Base-by-base conservation (phyloP, 2,797 vertebrate genomes). In the Leptodactylus fallax region DNA sequence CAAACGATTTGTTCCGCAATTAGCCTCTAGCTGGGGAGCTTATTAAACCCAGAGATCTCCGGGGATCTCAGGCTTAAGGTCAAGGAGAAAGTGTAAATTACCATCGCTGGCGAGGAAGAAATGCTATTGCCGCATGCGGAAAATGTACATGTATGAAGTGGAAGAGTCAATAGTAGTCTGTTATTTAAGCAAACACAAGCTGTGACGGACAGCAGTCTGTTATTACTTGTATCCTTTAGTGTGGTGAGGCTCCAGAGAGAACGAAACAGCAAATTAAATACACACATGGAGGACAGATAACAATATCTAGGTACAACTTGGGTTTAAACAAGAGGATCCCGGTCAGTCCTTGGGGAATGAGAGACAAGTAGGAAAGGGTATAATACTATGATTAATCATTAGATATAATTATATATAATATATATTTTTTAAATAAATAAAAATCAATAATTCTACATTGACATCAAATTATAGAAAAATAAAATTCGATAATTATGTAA, bases 1-100 rank as follows among this genome's bases (percentile, higher is more conserved):
- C 88, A 89, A 89, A 89, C 65, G 79, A 89, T 89, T 89, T 89
- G 85, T 89, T 89, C 88, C 23, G 63, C 80, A 89, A 89, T 89
- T 89, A 89, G 88, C 84, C 85, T 89, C 84, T 89, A 89, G 88
- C 85, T 89, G 88, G 84, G 88, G 88, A 89, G 88, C 88, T 89
- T 86, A 89, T 89, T 89, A 89, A 89, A 86, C 85, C 61, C 63
- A 60, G 69, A 79, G 79, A 89, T 86, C 88, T 82, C 84, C 27
- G 9, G 88, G 80, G 88, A 89, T 86, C 71, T 81, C 51, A 89
- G 79, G 79, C 85, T 89, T 89, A 89, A 89, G 88, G 88, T 89
- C 88, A 89, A 89, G 88, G 84, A 89, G 85, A 86, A 89, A 89
- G 85, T 89, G 84, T 83, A 89, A 86, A 89, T 89, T 86, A 86